Conservation (phyloP, 2,113 vertebrate genomes). For the Rattus rattus region DNA sequence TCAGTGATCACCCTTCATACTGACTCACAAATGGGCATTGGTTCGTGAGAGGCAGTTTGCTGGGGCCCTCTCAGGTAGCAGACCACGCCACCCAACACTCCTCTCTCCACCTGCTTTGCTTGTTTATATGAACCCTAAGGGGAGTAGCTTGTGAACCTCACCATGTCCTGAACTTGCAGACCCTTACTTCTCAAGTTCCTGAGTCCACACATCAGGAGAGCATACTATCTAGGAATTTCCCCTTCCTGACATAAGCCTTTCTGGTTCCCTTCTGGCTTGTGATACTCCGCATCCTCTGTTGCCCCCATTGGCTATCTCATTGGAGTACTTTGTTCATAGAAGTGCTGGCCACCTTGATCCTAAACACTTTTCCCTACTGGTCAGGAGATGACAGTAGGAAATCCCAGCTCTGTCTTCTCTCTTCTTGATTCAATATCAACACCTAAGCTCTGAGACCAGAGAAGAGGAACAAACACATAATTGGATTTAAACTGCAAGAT, state of each 20-base stretch:
- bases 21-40: not conserved
- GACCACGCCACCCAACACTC: too few relatives aligned
- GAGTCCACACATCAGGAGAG: not conserved
- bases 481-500: not conserved
- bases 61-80: not conserved
- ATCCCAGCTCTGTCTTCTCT: not conserved
- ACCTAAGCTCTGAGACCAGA: not conserved
- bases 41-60: not conserved
- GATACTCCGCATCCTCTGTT: not conserved
- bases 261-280: not conserved
- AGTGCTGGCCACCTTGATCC: not conserved
- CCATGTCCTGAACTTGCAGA: too few relatives aligned
- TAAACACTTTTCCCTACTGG: not conserved
- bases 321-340: not conserved
- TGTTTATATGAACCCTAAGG: too few relatives aligned
- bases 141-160: too few relatives aligned
- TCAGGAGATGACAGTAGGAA: not conserved
- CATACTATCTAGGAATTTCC: not conserved
- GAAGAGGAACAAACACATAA: not conserved
- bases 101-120: too few relatives aligned
- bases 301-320: not conserved
- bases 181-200: not conserved
- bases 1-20: not conserved
- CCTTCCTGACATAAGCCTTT: not conserved
- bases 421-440: not conserved